Evolutionary conservation across 1,140 invertebrate genomes (phyloP), one percentile per base, ranked within the genome.

Genomic region (Drosophila mauritiana): DNA sequence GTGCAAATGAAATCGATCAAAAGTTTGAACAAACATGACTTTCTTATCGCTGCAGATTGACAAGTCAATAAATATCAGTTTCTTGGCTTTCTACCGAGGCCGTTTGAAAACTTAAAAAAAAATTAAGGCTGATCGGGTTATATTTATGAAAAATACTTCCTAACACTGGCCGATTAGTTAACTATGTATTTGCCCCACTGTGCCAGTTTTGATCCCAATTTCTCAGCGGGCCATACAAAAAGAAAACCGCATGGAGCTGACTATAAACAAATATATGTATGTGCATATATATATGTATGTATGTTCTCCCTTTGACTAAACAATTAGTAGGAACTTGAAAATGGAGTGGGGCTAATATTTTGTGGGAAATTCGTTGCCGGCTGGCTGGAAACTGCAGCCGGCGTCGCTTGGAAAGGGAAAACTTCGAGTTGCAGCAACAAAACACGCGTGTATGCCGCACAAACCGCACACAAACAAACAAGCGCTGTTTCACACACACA

Each of bases 251-350:
- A 67, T 63, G 70, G 31, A 49, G 17, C 42, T 20, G 7, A 56
- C 59, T 68, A 81, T 85, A 88, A 86, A 88, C 82, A 86, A 86
- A 86, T 88, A 58, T 48, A 64, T 31, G 34, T 27, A 27, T 31
- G 34, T 27, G 7, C 27, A 27, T 7, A 27, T 27, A 27, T 7
- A 27, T 7, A 27, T 27, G 7, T 8, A 31, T 31, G 31, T 55
- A 37, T 56, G 25, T 13, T 49, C 76, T 61, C 52, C 43, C 48
- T 64, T 73, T 61, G 79, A 79, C 57, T 76, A 73, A 88, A 82
- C 55, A 82, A 69, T 82, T 78, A 72, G 83, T 63, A 58, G 43
- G 53, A 59, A 46, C 36, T 39, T 42, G 37, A 2, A 34, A 58
- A 25, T 58, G 25, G 10, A 40, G n/a, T 12, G 8, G 27, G 15